Conservation (phyloP, 2,113 vertebrate species). For the Pogona vitticeps region DNA sequence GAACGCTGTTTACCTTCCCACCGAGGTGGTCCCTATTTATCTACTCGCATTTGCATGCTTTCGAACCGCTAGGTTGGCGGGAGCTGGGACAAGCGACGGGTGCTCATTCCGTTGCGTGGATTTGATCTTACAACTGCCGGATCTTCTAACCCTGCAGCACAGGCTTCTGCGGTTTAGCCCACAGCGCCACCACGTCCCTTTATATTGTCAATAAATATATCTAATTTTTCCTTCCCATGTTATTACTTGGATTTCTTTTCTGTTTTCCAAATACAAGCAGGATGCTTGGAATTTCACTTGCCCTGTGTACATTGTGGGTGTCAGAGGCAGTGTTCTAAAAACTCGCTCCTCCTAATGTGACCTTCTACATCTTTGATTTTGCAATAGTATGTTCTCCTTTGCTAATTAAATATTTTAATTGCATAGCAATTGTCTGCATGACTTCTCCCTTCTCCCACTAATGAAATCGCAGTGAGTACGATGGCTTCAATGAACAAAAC, state of each 20-base stretch:
- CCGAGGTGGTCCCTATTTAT: too few species aligned
- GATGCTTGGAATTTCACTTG: neutral
- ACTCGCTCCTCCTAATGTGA: neutral
- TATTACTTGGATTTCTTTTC: neutral
- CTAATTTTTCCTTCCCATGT: neutral
- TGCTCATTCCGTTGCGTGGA: too few species aligned
- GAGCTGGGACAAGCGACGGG: too few species aligned
- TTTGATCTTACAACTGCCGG: too few species aligned
- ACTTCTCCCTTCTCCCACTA: neutral
- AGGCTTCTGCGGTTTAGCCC: too few species aligned
- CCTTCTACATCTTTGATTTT: neutral
- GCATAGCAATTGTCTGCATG: neutral
- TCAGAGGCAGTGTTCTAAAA: neutral
- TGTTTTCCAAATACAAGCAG: neutral
- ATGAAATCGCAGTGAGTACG: neutral
- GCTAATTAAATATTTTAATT: slow-evolving; percentile 30
- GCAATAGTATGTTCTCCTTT: neutral
- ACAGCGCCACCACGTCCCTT: too few species aligned
- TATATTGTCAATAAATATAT: neutral
- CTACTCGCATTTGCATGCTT: too few species aligned
- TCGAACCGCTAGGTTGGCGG: too few species aligned
- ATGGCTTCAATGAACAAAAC: slow-evolving; percentile 7
- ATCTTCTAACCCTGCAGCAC: too few species aligned
- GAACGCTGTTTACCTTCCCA: too few species aligned
- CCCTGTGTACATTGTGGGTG: neutral